A percentile compares a stretch with the other conserved stretches of the same genome.
These are phyloP conservation scores for Pasiphila rectangulata DNA, from an alignment of 2,888 invertebrate genomes.

Conservation along the genomic window DNA sequence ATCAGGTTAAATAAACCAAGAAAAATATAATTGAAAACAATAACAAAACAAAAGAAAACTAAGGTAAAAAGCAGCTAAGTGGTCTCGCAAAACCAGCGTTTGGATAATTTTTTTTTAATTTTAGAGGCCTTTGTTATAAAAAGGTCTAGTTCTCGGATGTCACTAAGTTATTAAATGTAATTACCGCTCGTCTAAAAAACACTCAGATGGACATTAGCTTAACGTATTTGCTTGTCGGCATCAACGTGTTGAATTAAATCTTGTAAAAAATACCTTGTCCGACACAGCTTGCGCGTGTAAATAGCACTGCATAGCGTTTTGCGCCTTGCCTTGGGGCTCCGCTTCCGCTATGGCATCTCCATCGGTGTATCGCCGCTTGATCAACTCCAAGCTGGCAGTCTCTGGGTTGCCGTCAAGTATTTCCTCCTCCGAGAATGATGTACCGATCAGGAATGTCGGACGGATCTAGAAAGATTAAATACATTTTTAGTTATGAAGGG, in stretches of 20 bases:
- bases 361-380: constrained; percentile 46
- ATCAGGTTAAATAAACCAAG: too few species aligned
- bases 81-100: too few species aligned
- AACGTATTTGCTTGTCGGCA: too few species aligned
- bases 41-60: too few species aligned
- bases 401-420: constrained; percentile 60
- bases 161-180: too few species aligned
- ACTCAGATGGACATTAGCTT: too few species aligned
- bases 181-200: too few species aligned
- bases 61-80: too few species aligned
- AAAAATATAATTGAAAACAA: too few species aligned
- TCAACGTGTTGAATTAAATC: not conserved
- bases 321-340: constrained; percentile 54
- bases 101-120: too few species aligned
- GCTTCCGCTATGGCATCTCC: constrained; percentile 47
- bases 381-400: constrained; percentile 39
- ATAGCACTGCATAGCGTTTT: constrained; percentile 77
- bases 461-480: constrained; percentile 66
- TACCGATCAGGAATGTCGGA: constrained; percentile 76
- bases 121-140: too few species aligned
- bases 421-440: constrained; percentile 65
- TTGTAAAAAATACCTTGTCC: constrained; percentile 78
- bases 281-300: constrained; percentile 73
- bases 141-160: too few species aligned
- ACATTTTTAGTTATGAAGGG: not conserved